These are phyloP conservation scores for Yoshiicerus persimilis DNA, from an alignment of 1,140 invertebrate genomes.

Conservation along the genomic window DNA sequence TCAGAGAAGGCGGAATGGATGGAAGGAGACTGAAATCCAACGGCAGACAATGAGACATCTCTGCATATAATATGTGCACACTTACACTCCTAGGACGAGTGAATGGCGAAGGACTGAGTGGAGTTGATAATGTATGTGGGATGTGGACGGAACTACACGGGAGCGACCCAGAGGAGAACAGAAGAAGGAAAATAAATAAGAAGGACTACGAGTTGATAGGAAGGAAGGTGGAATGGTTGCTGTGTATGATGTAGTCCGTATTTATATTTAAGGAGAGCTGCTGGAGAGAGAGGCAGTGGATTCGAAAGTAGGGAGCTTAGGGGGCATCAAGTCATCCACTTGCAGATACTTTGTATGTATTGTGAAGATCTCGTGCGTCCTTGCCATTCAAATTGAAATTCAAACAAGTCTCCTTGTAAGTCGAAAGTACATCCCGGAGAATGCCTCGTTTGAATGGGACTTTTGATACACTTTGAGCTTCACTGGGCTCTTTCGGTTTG, in stretches of 20 bases:
- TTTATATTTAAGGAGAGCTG: not conserved
- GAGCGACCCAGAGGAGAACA: not conserved
- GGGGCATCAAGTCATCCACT: not conserved
- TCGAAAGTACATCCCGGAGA: not conserved
- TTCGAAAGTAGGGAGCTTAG: not conserved
- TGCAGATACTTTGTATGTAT: slow-evolving; percentile 13
- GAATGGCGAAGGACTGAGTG: too few relatives aligned
- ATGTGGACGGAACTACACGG: too few relatives aligned
- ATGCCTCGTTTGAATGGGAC: not conserved
- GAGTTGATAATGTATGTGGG: too few relatives aligned
- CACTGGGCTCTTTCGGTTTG: not conserved
- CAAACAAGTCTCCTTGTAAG: not conserved
- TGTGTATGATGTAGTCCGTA: not conserved
- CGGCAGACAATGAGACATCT: not conserved
- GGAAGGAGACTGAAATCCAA: not conserved
- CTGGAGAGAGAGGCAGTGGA: not conserved
- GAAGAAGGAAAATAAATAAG: not conserved
- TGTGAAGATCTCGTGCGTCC: not conserved
- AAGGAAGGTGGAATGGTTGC: not conserved
- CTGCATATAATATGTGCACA: too few relatives aligned
- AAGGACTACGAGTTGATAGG: too few relatives aligned
- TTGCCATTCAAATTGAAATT: slow-evolving; percentile 18
- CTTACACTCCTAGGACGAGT: too few relatives aligned
- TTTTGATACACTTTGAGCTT: slow-evolving; percentile 11
- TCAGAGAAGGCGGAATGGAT: too few relatives aligned